Percentiles rank a stretch among this genome's conserved stretches.
Conservation (phyloP, 2,888 invertebrate species). For the Omphaloscelis lunosa region DNA sequence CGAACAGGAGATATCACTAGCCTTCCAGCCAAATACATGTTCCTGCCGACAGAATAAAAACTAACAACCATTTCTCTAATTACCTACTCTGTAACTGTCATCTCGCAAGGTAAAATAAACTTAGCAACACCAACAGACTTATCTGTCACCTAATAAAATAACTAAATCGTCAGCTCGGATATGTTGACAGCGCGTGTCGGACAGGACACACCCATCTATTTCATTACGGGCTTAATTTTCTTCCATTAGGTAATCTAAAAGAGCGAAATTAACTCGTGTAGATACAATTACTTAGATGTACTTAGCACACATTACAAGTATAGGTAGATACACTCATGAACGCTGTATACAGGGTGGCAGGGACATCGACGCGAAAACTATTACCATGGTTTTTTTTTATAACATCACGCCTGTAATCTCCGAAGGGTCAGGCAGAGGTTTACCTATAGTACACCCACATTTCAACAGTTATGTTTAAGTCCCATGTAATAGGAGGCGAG, state of each 20-base stretch:
- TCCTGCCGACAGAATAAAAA: conserved; percentile 2
- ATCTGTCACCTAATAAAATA: conserved; percentile 22
- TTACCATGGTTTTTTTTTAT: no score
- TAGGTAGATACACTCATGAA: not conserved
- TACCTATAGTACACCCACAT: no score
- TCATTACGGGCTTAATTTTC: conserved; percentile 73
- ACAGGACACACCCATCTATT: conserved; percentile 66
- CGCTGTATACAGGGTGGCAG: no score
- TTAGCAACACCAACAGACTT: not conserved
- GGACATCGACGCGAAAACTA: no score
- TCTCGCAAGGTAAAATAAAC: conserved; percentile 15
- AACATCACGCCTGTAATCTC: no score
- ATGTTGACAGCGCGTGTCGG: conserved; percentile 20
- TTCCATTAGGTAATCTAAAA: conserved; percentile 63
- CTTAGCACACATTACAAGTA: not conserved
- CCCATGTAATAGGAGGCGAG: no score
- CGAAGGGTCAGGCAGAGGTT: no score
- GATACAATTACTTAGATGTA: conserved; percentile 17
- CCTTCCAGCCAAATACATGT: not conserved
- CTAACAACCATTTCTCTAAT: conserved; percentile 2
- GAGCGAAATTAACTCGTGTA: conserved; percentile 9
- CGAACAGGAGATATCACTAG: not conserved
- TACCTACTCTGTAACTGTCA: conserved; percentile 4
- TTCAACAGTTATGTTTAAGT: no score
- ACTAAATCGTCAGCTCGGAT: conserved; percentile 28